Evolutionary conservation across 2,888 invertebrate species (phyloP).

Genomic region (Philereme vetulata): DNA sequence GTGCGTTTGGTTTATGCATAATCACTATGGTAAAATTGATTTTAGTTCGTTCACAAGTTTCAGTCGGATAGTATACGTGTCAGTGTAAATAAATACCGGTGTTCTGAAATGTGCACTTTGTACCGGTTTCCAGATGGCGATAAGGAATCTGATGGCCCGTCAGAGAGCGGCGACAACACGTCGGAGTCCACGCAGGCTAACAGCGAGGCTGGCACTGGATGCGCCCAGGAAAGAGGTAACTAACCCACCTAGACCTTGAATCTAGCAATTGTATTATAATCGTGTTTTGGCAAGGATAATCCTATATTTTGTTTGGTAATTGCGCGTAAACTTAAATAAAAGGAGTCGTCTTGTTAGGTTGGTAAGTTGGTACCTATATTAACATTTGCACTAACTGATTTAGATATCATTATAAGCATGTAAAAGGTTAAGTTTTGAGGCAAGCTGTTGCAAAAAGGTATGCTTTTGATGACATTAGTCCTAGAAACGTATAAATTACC

Average conservation of each 20-base stretch:
- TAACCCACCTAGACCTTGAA: background rate
- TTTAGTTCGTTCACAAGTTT: conserved; percentile 6
- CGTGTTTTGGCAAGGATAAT: background rate
- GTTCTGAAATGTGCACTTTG: conserved; percentile 43
- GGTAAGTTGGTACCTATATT: no score
- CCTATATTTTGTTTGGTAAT: background rate
- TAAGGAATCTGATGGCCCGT: conserved; percentile 80
- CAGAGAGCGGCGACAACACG: conserved; percentile 81
- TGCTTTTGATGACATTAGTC: no score
- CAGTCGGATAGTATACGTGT: conserved; percentile 35
- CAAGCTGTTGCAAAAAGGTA: no score
- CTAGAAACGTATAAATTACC: no score
- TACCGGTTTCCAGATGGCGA: conserved; percentile 72
- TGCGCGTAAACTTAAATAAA: background rate
- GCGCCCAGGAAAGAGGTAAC: conserved; percentile 75
- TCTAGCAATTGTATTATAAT: background rate
- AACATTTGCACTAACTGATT: no score
- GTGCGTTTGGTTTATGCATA: conserved; percentile 55
- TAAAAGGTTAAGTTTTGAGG: no score
- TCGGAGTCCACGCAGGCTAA: conserved; percentile 76
- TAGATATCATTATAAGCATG: no score
- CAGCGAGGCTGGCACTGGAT: conserved; percentile 59
- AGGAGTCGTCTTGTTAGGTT: no score
- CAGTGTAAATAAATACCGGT: conserved; percentile 45
- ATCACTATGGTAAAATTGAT: conserved; percentile 11